Evolutionary conservation across 2,888 invertebrate genomes (phyloP), one percentile per base, ranked within the genome.

Genomic region (Steromphala cineraria): DNA sequence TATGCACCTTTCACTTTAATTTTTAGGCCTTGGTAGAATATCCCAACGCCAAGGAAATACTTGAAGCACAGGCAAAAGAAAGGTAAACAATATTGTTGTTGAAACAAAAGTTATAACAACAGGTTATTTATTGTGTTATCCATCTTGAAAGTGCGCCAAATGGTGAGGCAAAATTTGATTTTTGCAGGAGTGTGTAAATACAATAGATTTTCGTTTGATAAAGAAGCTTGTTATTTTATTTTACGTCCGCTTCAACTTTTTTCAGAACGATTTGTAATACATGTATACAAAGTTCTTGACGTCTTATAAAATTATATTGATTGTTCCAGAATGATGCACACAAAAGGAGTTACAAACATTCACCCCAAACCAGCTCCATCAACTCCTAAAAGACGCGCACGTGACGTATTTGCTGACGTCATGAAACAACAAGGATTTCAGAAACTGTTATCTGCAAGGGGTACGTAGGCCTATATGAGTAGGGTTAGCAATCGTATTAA

Each of bases 1-100:
- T 46, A 10, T 46, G 13, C 5, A 46, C 7, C 1, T 46, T 46
- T 10, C 28, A 28, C 8, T 40, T 55, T 77, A 15, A 80, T 28
- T 83, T 82, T 17, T 83, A 91, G 90, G 90, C 90, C 7, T 82
- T 91, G 17, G 85, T 87, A 2, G 91, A 91, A 82, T 91, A 91
- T 71, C 91, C 91, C 17, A 87, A 90, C 31, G 91, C 91, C 4
- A 91, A 90, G 78, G 82, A 83, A 36, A 87, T 90, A 24, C 80
- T 91, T 21, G 91, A 91, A 67, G 85, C 85, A 8, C 87, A 89
- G 52, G 91, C 90, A 0, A 83, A 83, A 67, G 85, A 90, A 82
- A 88, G 90, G 91, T 90, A 85, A 67, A 67, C 24, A 76, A 36
- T 36, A 36, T 36, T 4, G 2, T 4, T 36, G 36, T 36, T 4